phyloP scores from a whole-genome alignment of 2,797 vertebrate species.

The Morelia viridis region DNA sequence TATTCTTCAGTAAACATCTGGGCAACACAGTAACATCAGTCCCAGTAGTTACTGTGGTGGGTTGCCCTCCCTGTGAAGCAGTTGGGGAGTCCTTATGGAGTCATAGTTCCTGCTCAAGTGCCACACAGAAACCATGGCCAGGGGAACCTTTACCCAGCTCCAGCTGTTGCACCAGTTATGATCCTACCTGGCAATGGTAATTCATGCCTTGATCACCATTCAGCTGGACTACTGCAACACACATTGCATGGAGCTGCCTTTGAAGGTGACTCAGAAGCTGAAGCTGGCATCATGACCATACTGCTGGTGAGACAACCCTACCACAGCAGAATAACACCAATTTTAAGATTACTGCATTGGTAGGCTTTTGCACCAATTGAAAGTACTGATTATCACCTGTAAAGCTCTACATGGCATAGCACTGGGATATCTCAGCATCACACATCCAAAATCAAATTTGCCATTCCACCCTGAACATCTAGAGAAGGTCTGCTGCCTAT shows the following conservation, averaged over 20 bases:
- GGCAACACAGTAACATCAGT: not conserved
- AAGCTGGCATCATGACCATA: not conserved
- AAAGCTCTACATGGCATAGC: not conserved
- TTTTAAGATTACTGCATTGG: not conserved
- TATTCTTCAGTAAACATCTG: not conserved
- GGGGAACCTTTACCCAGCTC: not conserved
- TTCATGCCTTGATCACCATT: not conserved
- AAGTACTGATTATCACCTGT: not conserved
- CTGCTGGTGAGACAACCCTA: not conserved
- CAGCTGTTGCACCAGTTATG: not conserved
- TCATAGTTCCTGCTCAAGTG: not conserved
- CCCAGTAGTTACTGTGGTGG: not conserved
- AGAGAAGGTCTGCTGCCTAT: not conserved
- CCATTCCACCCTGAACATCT: not conserved
- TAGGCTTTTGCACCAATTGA: not conserved
- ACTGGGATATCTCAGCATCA: not conserved
- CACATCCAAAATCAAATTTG: not conserved
- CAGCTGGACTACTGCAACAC: not conserved
- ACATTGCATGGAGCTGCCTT: not conserved
- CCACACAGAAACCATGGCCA: not conserved
- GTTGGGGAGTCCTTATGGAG: not conserved
- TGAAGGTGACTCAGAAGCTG: not conserved
- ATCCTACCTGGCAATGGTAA: not conserved
- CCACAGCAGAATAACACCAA: not conserved
- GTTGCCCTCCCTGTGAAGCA: not conserved